phyloP scores from a whole-genome alignment of 2,113 vertebrate genomes.

The Emydura subglobosa region DNA sequence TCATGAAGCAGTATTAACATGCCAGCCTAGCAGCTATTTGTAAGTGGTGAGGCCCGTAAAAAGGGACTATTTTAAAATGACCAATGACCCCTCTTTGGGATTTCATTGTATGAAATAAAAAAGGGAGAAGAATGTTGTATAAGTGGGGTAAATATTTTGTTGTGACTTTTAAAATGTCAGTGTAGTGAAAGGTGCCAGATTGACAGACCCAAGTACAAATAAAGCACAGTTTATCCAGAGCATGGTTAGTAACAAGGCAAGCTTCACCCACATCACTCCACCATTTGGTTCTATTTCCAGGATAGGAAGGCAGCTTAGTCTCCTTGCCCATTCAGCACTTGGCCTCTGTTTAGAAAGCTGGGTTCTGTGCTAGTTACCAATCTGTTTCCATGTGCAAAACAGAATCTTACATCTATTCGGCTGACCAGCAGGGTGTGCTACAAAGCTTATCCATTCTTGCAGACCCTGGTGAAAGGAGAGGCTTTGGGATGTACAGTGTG shows the following conservation, averaged over 20 bases:
- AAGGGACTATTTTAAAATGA: slow-evolving; percentile 35
- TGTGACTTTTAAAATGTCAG: neutral
- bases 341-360: neutral
- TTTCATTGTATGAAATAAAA: slow-evolving; percentile 33
- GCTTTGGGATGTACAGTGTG: neutral
- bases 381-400: rapidly evolving
- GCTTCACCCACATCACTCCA: neutral
- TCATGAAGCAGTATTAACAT: slow-evolving; percentile 18
- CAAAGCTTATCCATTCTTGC: neutral
- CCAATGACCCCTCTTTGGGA: slow-evolving; percentile 16
- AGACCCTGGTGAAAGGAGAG: neutral
- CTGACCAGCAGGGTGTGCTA: neutral
- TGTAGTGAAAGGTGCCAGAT: neutral
- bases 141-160: neutral
- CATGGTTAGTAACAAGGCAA: neutral
- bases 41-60: slow-evolving; percentile 32
- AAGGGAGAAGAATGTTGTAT: neutral
- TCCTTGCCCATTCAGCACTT: neutral
- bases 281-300: neutral
- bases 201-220: neutral
- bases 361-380: neutral
- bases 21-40: slow-evolving; percentile 48
- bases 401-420: neutral
- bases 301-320: neutral
- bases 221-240: neutral